Conservation (phyloP, 2,797 vertebrate species). For the Hephaestus fuliginosus region DNA sequence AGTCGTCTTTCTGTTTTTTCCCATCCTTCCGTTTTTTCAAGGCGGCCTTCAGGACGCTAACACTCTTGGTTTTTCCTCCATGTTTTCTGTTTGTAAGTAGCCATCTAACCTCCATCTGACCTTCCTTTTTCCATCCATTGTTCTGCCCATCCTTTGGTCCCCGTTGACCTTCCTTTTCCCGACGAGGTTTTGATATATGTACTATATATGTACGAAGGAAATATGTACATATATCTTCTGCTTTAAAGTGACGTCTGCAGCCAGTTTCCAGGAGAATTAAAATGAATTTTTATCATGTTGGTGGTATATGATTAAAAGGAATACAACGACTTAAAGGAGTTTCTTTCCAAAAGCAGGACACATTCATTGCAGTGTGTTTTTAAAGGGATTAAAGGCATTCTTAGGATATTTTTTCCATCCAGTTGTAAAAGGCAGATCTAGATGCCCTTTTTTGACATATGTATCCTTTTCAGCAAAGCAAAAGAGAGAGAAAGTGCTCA, state of each 20-base stretch:
- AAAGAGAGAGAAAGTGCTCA: conserved; percentile 1
- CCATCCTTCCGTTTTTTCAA: conserved; percentile 90
- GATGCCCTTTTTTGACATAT: background rate
- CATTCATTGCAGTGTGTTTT: too few species aligned
- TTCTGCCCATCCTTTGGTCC: conserved; percentile 17
- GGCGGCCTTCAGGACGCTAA: conserved; percentile 93
- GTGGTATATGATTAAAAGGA: conserved; percentile 55
- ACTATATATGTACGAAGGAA: conserved; percentile 5
- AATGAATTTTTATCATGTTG: background rate
- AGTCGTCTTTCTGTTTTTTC: conserved; percentile 79
- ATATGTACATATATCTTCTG: conserved; percentile 50
- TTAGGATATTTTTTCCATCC: background rate
- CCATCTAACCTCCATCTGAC: conserved; percentile 73
- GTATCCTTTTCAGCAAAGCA: conserved; percentile 2
- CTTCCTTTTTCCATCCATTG: conserved; percentile 55
- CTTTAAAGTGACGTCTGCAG: conserved; percentile 47
- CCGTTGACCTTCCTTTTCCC: conserved; percentile 5
- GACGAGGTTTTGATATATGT: conserved; percentile 43
- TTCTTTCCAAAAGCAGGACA: background rate
- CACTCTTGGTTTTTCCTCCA: conserved; percentile 95
- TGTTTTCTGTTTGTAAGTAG: conserved; percentile 99
- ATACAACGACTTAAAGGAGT: conserved; percentile 42
- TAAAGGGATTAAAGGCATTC: too few species aligned
- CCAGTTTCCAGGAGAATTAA: conserved; percentile 21
- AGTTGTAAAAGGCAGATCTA: background rate